These are phyloP conservation scores for Paratilapia polleni DNA, from an alignment of 2,113 vertebrate species.

Conservation along the genomic window DNA sequence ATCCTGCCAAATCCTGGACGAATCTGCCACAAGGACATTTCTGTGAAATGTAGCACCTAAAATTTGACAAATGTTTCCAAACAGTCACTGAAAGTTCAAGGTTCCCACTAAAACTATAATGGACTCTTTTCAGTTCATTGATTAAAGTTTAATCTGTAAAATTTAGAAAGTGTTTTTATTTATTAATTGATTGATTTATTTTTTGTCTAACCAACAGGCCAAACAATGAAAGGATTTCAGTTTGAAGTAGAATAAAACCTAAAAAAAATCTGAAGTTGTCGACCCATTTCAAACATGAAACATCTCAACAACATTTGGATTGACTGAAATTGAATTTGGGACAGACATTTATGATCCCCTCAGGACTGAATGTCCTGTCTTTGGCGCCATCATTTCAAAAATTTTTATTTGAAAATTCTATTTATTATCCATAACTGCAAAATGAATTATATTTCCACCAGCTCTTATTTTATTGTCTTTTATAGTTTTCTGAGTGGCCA, in stretches of 20 bases:
- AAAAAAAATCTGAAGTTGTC: too few species aligned
- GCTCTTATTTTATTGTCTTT: too few species aligned
- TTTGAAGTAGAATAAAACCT: too few species aligned
- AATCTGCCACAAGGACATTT: not conserved
- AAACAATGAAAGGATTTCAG: not conserved
- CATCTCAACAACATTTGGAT: not conserved
- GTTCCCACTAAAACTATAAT: not conserved
- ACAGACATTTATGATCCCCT: not conserved
- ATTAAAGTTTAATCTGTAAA: not conserved
- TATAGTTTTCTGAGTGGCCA: not conserved
- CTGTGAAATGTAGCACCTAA: not conserved
- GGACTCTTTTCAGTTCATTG: not conserved
- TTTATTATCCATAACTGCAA: not conserved
- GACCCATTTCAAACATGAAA: not conserved
- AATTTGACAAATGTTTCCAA: not conserved
- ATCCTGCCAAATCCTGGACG: constrained; percentile 1
- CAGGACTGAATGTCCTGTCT: too few species aligned
- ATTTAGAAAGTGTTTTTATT: not conserved
- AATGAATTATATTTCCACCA: not conserved
- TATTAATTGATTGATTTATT: too few species aligned
- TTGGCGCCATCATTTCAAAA: not conserved
- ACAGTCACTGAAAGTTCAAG: not conserved
- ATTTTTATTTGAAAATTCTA: too few species aligned
- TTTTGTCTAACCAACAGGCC: not conserved
- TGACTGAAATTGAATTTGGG: not conserved